These are phyloP conservation scores for Mystacides longicornis DNA, from an alignment of 2,888 invertebrate species.

Conservation along the genomic window DNA sequence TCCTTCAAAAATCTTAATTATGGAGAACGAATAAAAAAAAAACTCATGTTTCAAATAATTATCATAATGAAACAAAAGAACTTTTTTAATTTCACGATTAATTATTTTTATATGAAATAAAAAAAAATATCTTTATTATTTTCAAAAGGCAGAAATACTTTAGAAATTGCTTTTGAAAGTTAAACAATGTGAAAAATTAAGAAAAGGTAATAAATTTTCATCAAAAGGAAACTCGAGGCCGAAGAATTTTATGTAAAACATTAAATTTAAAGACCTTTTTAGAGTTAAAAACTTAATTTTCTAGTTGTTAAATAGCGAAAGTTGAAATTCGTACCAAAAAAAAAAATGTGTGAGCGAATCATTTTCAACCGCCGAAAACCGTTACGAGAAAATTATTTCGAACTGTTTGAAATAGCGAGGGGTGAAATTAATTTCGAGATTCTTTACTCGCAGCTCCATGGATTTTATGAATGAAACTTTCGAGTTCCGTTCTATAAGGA, in stretches of 20 bases:
- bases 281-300: background rate
- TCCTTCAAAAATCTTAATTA: too few species aligned
- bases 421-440: too few species aligned
- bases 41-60: too few species aligned
- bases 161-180: constrained; percentile 2
- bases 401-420: too few species aligned
- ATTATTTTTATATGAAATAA: background rate
- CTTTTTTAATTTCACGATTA: constrained; percentile 1
- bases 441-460: too few species aligned
- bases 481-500: too few species aligned
- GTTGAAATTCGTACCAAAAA: background rate
- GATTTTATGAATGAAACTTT: too few species aligned
- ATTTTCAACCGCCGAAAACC: too few species aligned
- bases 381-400: too few species aligned
- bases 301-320: background rate
- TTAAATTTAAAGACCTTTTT: background rate
- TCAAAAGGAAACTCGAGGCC: background rate
- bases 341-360: too few species aligned
- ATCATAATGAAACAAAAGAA: background rate
- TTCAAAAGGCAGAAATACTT: background rate
- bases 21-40: too few species aligned
- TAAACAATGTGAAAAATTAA: background rate
- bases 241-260: background rate
- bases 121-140: too few species aligned
- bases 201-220: background rate